Base-by-base conservation (phyloP, 2,113 vertebrate genomes). In the Zosterops hypoxanthus region DNA sequence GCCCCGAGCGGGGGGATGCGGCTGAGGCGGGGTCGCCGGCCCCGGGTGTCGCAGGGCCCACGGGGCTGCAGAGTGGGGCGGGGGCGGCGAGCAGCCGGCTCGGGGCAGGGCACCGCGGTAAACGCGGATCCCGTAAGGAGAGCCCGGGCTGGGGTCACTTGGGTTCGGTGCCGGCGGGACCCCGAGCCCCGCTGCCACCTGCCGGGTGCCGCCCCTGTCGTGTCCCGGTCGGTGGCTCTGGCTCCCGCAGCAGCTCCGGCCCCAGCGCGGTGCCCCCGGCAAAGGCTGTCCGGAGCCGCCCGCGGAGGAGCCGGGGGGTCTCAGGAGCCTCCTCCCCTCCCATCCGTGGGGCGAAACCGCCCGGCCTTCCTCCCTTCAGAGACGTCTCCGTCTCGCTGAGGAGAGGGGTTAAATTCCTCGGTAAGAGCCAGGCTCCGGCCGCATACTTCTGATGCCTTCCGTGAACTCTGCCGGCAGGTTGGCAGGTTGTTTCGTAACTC, bases 401-500 rank as follows among this genome's bases (percentile, higher is more conserved):
- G 64, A 88, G 34, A 78, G 44, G 60, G 88, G 72, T 84, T 78
- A 68, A 90, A 88, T 94, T 92, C 91, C 88, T 94, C 23, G 92
- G 79, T 82, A 61, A 90, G 92, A 75, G 41, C 82, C 85, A n/a
- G 80, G 75, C 89, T 93, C 49, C 41, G 4, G 10, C 91, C 56
- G 91, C 96, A 90, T 95, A 80, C 64, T 90, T 96, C 52, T 85
- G 88, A 90, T 96, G 88, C 94, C 82, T 95, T 52, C 86, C 16
- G 82, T 47, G 24, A 93, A 91, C 88, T 95, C 70, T 69, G n/a
- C 69, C n/a, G 53, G 86, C 88, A 86, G 86, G 91, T 81, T 94
- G 53, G 88, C 92, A 88, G 83, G 82, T 81, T 92, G 88, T 95
- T 93, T 95, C 39, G 46, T 93, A 96, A 92, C 82, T 95, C 94